phyloP scores from a whole-genome alignment of 1,140 invertebrate species.

The Medauroidea extradentata region DNA sequence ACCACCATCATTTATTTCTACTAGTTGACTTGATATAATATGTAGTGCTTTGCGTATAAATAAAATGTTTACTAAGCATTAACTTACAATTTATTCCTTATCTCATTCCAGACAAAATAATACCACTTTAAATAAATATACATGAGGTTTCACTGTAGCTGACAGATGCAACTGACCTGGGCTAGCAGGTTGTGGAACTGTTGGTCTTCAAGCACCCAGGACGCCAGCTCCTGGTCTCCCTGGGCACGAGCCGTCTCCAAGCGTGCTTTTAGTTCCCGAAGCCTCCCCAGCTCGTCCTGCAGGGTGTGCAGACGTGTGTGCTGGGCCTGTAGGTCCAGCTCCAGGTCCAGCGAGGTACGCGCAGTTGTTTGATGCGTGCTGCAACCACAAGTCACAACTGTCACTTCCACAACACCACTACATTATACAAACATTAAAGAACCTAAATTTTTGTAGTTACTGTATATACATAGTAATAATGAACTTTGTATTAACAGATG shows the following conservation, averaged over 20 bases:
- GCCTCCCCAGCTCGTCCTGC: slow-evolving; percentile 74
- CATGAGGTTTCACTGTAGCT: too few relatives aligned
- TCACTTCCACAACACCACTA: background rate
- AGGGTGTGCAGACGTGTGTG: slow-evolving; percentile 75
- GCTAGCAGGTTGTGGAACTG: slow-evolving; percentile 74
- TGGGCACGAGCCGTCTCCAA: slow-evolving; percentile 62
- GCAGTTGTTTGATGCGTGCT: slow-evolving; percentile 44
- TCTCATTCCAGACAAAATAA: too few relatives aligned
- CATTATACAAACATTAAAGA: background rate
- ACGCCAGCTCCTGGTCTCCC: slow-evolving; percentile 71
- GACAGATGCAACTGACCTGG: too few relatives aligned
- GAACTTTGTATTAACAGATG: too few relatives aligned
- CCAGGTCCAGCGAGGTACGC: slow-evolving; percentile 85
- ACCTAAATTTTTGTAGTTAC: too few relatives aligned
- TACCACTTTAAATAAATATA: too few relatives aligned
- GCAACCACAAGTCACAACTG: background rate
- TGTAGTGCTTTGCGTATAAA: too few relatives aligned
- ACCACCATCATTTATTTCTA: too few relatives aligned
- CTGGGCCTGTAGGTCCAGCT: slow-evolving; percentile 86
- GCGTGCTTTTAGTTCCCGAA: slow-evolving; percentile 69
- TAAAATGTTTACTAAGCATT: too few relatives aligned
- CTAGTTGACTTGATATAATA: too few relatives aligned
- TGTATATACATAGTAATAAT: too few relatives aligned
- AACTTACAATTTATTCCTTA: too few relatives aligned
- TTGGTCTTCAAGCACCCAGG: slow-evolving; percentile 82